Percentiles rank a stretch among this genome's conserved stretches.
phyloP scores from a whole-genome alignment of 2,113 vertebrate genomes.

The Crotalus viridis region DNA sequence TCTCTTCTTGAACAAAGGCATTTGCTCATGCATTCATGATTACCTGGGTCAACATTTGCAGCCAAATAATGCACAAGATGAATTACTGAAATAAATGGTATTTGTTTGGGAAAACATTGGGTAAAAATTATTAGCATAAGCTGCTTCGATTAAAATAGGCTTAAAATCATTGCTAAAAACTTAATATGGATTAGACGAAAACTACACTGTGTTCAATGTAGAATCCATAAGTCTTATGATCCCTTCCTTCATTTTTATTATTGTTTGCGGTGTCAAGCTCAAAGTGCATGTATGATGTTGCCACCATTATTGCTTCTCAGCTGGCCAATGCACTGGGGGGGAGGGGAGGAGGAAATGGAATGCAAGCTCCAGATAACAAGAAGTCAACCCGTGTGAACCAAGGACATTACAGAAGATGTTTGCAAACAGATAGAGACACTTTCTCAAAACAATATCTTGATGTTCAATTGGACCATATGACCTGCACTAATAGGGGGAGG shows the following conservation, averaged over 20 bases:
- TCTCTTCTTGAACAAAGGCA: background rate
- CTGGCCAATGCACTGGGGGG: too few relatives aligned
- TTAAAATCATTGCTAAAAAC: background rate
- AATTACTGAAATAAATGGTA: slow-evolving; percentile 9
- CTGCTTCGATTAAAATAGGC: background rate
- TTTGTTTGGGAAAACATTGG: background rate
- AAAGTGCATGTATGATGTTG: too few relatives aligned
- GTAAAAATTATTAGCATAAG: background rate
- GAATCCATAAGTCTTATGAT: background rate
- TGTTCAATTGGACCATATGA: too few relatives aligned
- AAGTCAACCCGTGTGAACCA: too few relatives aligned
- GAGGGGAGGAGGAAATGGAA: too few relatives aligned
- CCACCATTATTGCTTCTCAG: too few relatives aligned
- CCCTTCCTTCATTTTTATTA: background rate
- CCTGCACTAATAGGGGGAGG: too few relatives aligned
- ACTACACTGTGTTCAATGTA: background rate
- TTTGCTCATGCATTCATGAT: slow-evolving; percentile 41
- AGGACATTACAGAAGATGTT: too few relatives aligned
- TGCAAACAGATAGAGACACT: too few relatives aligned
- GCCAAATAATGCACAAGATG: slow-evolving; percentile 13
- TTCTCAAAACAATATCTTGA: too few relatives aligned
- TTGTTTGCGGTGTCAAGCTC: background rate
- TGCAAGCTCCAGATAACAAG: too few relatives aligned
- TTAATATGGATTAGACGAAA: background rate
- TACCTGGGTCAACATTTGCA: slow-evolving; percentile 4